Conservation (phyloP, 2,888 invertebrate species). For the Conops quadrifasciatus region DNA sequence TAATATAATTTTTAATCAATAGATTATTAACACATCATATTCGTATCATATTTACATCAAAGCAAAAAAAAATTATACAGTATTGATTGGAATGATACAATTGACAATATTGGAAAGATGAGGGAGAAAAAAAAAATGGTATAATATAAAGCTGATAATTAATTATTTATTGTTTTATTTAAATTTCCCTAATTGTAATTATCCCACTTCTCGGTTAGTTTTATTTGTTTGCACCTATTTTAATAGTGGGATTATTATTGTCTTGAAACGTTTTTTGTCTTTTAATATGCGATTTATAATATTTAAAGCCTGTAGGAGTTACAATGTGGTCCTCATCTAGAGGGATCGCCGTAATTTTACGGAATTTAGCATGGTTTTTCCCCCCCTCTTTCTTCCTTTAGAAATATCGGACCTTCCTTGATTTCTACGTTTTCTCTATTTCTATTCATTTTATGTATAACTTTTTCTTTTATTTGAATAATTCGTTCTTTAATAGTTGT, state of each 20-base stretch:
- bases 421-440: slow-evolving; percentile 31
- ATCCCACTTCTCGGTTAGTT: too few relatives aligned
- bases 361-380: slow-evolving; percentile 44
- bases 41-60: too few relatives aligned
- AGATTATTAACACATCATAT: too few relatives aligned
- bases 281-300: slow-evolving; percentile 42
- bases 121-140: too few relatives aligned
- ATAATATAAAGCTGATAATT: too few relatives aligned
- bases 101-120: too few relatives aligned
- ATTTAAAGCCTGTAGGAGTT: slow-evolving; percentile 38
- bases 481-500: background rate
- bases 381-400: slow-evolving; percentile 38
- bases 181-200: too few relatives aligned
- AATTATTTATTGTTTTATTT: too few relatives aligned
- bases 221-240: too few relatives aligned
- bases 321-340: slow-evolving; percentile 40
- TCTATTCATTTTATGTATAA: background rate
- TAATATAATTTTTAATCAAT: too few relatives aligned
- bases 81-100: too few relatives aligned
- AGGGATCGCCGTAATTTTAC: slow-evolving; percentile 36
- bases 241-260: slow-evolving; percentile 36
- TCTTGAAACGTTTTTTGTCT: slow-evolving; percentile 40
- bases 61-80: too few relatives aligned
- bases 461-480: background rate
- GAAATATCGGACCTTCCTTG: slow-evolving; percentile 35